Base-by-base conservation (phyloP, 37 sponge, comb jelly and placozoan genomes). In the Crambe crambe region DNA sequence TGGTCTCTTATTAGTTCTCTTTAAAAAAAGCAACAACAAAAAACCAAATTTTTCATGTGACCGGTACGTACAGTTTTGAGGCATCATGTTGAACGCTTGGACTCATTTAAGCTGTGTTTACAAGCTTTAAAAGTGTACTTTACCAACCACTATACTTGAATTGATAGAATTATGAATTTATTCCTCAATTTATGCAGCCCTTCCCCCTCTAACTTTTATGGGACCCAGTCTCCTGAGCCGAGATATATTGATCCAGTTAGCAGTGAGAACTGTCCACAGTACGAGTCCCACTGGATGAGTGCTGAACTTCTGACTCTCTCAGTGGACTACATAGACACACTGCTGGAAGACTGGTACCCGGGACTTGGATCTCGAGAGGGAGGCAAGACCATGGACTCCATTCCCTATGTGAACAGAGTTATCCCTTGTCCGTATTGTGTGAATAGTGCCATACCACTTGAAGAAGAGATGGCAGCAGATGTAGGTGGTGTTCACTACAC, bases 331-430 rank as follows among this genome's bases (percentile, higher is more conserved):
- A 75, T 96, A 0, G 96, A 96, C 76, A 73, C 84, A 0, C 87
- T 96, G 21, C 77, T 96, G 76, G 93, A 95, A 75, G 96, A 96
- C 59, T 96, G 96, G 96, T 96, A 81, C 82, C 88, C 90, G n/a
- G 96, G 93, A 0, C 83, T 96, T 0, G 91, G 91, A 10, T 71
- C 86, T 0, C 29, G 88, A 31, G 85, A 89, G 41, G 84, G 83
- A 22, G 42, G 36, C 25, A 81, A 56, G 10, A 81, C 75, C 30
- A 67, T 67, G 22, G 85, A 88, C 67, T 59, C 68, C 43, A 82
- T 89, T 26, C 97, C 97, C 25, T 90, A 86, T 51, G 87, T 96
- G 40, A 87, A 87, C 58, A 76, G 94, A 29, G 75, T 96, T 29
- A 83, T 96, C 39, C 94, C 97, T 12, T 96, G 97, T 40, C 94